Conservation (phyloP, 2,797 vertebrate species). For the Enteromius thamalakanensis region DNA sequence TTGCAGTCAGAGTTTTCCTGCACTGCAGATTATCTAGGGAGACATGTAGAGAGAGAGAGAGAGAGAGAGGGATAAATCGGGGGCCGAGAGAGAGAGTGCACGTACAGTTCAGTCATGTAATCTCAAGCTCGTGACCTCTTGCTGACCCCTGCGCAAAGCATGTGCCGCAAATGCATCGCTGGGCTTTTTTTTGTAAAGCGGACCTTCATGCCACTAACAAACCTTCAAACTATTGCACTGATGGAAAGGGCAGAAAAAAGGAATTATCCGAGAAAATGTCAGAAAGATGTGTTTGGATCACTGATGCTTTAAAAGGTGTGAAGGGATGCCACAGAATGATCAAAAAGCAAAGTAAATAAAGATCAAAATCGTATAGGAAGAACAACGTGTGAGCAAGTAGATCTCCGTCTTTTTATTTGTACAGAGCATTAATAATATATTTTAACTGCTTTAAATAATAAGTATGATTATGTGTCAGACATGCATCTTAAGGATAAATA, state of each 20-base stretch:
- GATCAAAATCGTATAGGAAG: not conserved
- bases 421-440: not conserved
- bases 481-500: not conserved
- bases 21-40: slow-evolving; percentile 42
- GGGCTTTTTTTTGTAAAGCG: slow-evolving; percentile 36
- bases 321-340: not conserved
- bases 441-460: not conserved
- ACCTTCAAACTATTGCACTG: slow-evolving; percentile 9
- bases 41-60: slow-evolving; percentile 4
- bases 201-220: not conserved
- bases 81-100: slow-evolving; percentile 43
- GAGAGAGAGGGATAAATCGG: slow-evolving; percentile 3
- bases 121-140: slow-evolving; percentile 41
- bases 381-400: not conserved
- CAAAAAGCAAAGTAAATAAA: slow-evolving; percentile 15
- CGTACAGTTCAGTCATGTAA: slow-evolving; percentile 57
- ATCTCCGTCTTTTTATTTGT: not conserved
- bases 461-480: not conserved
- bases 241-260: not conserved
- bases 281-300: not conserved
- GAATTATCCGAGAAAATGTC: not conserved
- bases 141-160: slow-evolving; percentile 45
- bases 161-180: slow-evolving; percentile 34
- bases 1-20: slow-evolving; percentile 32
- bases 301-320: not conserved